Percentiles rank a stretch among this genome's conserved stretches.
phyloP scores from a whole-genome alignment of 2,113 vertebrate species.

The Thinocorus orbignyianus region DNA sequence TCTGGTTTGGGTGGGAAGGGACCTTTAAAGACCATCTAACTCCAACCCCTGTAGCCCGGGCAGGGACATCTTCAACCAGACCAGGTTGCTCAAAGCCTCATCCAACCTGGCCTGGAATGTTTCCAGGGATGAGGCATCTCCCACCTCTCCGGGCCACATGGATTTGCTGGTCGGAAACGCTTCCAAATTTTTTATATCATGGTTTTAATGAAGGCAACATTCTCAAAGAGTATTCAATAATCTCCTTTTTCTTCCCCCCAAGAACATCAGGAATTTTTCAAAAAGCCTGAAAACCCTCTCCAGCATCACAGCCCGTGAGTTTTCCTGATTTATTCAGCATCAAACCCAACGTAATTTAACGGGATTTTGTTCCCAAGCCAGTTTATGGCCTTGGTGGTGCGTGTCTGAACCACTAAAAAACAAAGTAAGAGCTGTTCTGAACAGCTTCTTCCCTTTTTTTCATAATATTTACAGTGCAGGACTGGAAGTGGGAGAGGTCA shows the following conservation, averaged over 20 bases:
- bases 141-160: no score
- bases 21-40: no score
- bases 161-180: neutral
- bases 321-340: neutral
- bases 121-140: neutral
- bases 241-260: no score
- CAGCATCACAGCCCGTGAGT: neutral
- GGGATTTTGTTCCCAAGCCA: neutral
- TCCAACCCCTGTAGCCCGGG: rapidly evolving
- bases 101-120: neutral
- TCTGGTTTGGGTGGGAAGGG: neutral
- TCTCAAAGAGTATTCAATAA: neutral
- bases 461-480: neutral
- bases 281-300: neutral
- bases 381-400: neutral
- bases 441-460: neutral
- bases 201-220: neutral
- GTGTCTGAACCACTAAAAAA: neutral
- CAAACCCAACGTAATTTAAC: neutral
- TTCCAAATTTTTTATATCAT: neutral
- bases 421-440: neutral
- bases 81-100: neutral
- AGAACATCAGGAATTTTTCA: neutral
- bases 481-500: neutral
- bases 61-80: neutral